A percentile compares a stretch with the other conserved stretches of the same genome.
These are phyloP conservation scores for Pristionchus exspectatus DNA, from an alignment of 2,888 invertebrate genomes.

Conservation along the genomic window DNA sequence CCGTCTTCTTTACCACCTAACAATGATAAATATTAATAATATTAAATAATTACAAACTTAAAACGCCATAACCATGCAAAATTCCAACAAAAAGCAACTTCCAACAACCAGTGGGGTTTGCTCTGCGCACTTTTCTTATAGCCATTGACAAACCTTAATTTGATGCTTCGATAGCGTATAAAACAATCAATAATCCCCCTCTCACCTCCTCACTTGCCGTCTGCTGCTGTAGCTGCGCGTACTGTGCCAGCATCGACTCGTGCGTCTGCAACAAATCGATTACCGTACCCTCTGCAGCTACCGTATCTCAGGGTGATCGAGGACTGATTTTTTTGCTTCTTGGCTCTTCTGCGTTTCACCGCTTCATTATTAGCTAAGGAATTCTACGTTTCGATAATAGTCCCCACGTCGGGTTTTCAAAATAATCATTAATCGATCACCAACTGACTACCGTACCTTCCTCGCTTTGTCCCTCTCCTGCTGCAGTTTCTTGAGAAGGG, in stretches of 20 bases:
- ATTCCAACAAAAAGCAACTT: too few species aligned
- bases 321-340: neutral
- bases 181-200: conserved; percentile 5
- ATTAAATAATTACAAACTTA: neutral
- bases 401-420: neutral
- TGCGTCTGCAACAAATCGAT: conserved; percentile 35
- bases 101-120: neutral
- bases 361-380: neutral
- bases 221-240: conserved; percentile 1
- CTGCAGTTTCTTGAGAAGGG: conserved; percentile 41
- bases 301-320: neutral
- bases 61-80: too few species aligned
- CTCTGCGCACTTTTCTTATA: neutral
- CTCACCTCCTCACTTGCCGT: conserved; percentile 41
- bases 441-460: conserved; percentile 30
- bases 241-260: conserved; percentile 16
- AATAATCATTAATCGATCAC: neutral
- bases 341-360: neutral
- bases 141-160: neutral
- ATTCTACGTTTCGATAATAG: neutral
- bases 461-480: conserved; percentile 27
- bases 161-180: too few species aligned
- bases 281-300: neutral
- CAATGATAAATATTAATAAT: too few species aligned
- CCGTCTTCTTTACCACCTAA: conserved; percentile 50